Evolutionary conservation across 2,113 vertebrate species (phyloP).

Genomic region (Antigone vipio): DNA sequence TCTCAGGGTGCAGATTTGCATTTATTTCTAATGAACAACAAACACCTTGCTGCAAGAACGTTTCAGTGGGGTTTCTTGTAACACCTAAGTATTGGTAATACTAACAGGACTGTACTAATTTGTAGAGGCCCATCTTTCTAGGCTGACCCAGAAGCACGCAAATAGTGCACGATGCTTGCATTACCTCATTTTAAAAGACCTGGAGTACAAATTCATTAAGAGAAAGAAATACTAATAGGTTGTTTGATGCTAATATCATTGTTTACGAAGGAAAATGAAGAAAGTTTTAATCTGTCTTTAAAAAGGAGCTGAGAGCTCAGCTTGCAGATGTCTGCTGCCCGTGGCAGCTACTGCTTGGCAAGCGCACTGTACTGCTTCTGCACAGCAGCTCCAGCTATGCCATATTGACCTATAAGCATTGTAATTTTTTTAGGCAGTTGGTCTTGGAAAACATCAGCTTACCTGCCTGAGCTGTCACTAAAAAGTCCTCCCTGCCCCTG

Average conservation of each 20-base stretch:
- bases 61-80: not conserved
- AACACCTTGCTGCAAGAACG: not conserved
- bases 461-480: not conserved
- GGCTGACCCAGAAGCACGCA: not conserved
- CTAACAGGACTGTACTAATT: not conserved
- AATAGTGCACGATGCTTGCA: not conserved
- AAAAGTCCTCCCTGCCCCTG: not conserved
- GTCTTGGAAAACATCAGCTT: not conserved
- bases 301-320: fast-evolving
- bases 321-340: not conserved
- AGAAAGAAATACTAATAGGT: not conserved
- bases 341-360: not conserved
- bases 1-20: not conserved
- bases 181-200: not conserved
- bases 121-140: not conserved
- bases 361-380: not conserved
- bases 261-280: not conserved
- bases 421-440: not conserved
- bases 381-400: not conserved
- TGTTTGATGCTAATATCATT: not conserved
- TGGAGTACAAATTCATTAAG: not conserved
- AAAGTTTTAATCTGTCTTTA: not conserved
- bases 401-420: not conserved
- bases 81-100: not conserved
- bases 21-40: not conserved